Evolutionary conservation across 2,888 invertebrate genomes (phyloP).

Genomic region (Napeogenes sylphis): DNA sequence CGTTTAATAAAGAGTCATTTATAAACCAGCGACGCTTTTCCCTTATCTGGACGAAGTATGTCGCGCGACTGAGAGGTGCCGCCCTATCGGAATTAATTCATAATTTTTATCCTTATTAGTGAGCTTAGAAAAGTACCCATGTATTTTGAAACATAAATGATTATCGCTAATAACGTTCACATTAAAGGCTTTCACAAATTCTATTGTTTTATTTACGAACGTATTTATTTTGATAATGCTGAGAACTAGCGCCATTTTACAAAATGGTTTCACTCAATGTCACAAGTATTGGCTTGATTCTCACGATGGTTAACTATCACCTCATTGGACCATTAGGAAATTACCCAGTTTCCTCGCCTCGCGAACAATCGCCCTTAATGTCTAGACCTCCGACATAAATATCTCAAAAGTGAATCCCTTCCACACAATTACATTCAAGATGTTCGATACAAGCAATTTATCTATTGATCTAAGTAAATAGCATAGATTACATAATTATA

Average conservation of each 20-base stretch:
- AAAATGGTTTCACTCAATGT: slow-evolving; percentile 31
- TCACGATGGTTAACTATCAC: slow-evolving; percentile 63
- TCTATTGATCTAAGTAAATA: slow-evolving; percentile 1
- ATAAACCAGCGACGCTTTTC: slow-evolving; percentile 75
- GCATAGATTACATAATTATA: not conserved
- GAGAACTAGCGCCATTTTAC: slow-evolving; percentile 11
- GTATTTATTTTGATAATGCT: slow-evolving; percentile 9
- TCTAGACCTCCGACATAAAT: slow-evolving; percentile 32
- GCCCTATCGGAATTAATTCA: slow-evolving; percentile 75
- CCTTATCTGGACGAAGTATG: slow-evolving; percentile 75
- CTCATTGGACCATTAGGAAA: slow-evolving; percentile 63
- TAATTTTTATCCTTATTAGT: slow-evolving; percentile 67
- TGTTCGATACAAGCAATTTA: slow-evolving; percentile 7
- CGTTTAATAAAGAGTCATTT: slow-evolving; percentile 78
- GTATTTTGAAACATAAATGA: slow-evolving; percentile 13
- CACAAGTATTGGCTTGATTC: slow-evolving; percentile 53
- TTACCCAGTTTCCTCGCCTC: slow-evolving; percentile 53
- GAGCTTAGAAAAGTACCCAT: slow-evolving; percentile 21
- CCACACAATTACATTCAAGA: slow-evolving; percentile 17
- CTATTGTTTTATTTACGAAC: slow-evolving; percentile 1
- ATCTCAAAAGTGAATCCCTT: slow-evolving; percentile 19
- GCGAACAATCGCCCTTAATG: slow-evolving; percentile 55
- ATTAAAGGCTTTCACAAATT: not conserved
- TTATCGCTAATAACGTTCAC: slow-evolving; percentile 6
- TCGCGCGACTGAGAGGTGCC: slow-evolving; percentile 74